phyloP scores from a whole-genome alignment of 2,113 vertebrate species.

The Martes martes region DNA sequence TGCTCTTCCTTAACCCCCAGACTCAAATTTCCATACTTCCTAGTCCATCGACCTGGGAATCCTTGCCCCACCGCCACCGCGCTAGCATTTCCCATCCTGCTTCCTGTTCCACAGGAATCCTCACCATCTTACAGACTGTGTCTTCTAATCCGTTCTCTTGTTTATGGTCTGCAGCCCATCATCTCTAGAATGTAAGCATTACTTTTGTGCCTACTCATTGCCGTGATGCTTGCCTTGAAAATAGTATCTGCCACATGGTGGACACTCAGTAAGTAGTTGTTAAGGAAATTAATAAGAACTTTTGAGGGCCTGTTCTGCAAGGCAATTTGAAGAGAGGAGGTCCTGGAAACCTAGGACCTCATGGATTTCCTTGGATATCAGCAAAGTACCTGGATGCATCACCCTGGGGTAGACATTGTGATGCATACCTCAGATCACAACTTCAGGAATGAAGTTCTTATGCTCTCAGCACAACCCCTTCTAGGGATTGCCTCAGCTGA shows the following conservation, averaged over 20 bases:
- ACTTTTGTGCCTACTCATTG: neutral
- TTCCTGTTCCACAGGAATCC: neutral
- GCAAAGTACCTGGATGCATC: neutral
- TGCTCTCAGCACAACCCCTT: neutral
- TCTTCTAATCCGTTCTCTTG: neutral
- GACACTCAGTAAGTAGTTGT: neutral
- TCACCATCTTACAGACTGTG: neutral
- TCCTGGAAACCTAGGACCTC: neutral
- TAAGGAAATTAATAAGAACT: neutral
- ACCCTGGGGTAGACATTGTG: neutral
- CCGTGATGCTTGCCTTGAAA: neutral
- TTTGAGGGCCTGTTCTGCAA: neutral
- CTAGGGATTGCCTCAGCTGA: neutral
- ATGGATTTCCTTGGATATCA: neutral
- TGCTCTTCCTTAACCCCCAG: neutral
- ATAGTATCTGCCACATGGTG: neutral
- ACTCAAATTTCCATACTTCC: neutral
- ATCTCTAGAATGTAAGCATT: neutral
- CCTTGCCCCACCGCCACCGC: neutral
- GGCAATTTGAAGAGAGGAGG: neutral
- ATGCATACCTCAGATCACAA: accelerated
- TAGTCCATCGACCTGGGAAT: neutral
- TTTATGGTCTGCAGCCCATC: neutral
- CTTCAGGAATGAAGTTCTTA: neutral
- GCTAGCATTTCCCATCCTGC: neutral